A percentile compares a stretch with the other conserved stretches of the same genome.
Evolutionary conservation across 2,113 vertebrate species (phyloP).

Genomic region (Pagrus major): DNA sequence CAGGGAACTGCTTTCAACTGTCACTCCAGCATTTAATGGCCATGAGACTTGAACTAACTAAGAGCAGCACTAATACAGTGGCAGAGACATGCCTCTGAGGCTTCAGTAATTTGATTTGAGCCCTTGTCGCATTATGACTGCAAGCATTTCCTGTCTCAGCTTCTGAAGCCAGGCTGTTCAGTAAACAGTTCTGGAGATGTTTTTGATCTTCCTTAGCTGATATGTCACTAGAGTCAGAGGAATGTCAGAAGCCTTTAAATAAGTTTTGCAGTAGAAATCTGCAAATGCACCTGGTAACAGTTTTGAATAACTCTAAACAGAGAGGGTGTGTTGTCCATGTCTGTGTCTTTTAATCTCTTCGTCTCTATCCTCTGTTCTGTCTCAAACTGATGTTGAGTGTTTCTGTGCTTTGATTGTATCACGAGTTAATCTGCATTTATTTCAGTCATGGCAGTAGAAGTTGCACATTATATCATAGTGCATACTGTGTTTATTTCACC

Average conservation of each 20-base stretch:
- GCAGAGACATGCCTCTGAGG: neutral
- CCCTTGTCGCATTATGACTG: neutral
- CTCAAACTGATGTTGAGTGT: conserved; percentile 24
- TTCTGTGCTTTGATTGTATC: conserved; percentile 29
- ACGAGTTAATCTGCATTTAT: neutral
- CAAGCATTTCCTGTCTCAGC: neutral
- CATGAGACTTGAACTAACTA: neutral
- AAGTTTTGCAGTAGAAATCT: conserved; percentile 1
- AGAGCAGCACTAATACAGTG: conserved; percentile 4
- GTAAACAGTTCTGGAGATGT: neutral
- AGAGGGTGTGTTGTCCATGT: conserved; percentile 62
- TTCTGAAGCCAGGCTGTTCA: neutral
- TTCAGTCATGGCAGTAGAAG: conserved; percentile 4
- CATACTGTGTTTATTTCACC: neutral
- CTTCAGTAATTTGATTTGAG: neutral
- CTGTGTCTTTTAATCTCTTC: conserved; percentile 36
- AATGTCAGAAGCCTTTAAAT: neutral
- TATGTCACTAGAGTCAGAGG: neutral
- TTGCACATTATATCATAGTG: neutral
- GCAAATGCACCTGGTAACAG: neutral
- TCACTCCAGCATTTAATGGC: neutral
- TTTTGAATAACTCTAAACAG: conserved; percentile 66
- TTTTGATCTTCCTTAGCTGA: conserved; percentile 13
- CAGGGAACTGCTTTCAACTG: neutral
- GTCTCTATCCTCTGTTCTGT: conserved; percentile 29